Base-by-base conservation (phyloP, 2,888 invertebrate genomes). In the Tenthredo mesomela region DNA sequence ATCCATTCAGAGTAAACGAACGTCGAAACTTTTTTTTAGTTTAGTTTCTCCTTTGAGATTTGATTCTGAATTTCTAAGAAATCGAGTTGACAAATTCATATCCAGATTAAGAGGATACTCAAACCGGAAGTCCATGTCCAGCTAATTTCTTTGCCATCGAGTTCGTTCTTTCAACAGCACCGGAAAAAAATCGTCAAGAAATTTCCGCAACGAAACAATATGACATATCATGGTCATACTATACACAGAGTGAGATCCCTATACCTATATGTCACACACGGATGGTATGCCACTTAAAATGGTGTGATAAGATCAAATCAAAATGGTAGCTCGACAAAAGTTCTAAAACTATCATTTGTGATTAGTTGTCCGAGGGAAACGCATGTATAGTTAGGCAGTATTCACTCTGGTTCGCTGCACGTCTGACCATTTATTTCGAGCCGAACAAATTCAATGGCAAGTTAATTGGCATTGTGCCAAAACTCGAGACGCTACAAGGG, bases 381-480 rank as follows among this genome's bases (percentile, higher is more conserved):
- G 33, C 21, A 33, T 67, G 33, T 29, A 47, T 50, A 18, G 47
- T 50, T 47, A 21, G 47, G 21, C 47, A 7, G 75, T 75, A 75
- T 75, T 75, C 6, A 47, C 50, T 75, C 47, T 75, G n/a, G 25
- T n/a, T 25, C 29, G 47, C n/a, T 33, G 78, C 78, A 58, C 47
- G 37, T 54, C 78, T 21, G 37, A 40, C 71, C 37, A 82, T 71
- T 85, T 85, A 85, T 83, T 85, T 85, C 50, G 43, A 82, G 82
- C 58, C 33, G 40, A 12, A 58, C 21, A 73, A 83, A 85, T 85
- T 85, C 83, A 85, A 83, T 85, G 82, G 85, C 82, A 85, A 85
- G 65, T 61, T 33, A 71, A 85, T 75, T 83, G 83, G 73, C 82
- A 33, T n/a, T 15, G 40, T 73, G 85, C 85, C 85, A 84, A 58